Percentiles rank a stretch among this genome's conserved stretches.
Evolutionary conservation across 2,797 vertebrate species (phyloP).

Genomic region (Premnoplex brunnescens): DNA sequence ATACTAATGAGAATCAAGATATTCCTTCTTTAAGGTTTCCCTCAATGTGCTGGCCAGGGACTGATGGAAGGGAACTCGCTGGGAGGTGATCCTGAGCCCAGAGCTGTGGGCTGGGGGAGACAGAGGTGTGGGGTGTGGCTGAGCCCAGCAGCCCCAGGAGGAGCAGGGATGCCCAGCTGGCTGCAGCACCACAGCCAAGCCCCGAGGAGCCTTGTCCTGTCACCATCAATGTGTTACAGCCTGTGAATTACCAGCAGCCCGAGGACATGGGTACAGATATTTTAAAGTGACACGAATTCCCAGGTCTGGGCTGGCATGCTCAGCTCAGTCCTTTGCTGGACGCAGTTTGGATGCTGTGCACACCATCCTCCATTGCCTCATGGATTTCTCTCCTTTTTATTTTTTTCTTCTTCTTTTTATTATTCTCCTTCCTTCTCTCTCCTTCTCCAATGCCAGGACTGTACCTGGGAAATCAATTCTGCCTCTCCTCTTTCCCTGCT

Average conservation of each 20-base stretch:
- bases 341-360: neutral
- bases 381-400: neutral
- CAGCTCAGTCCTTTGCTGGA: neutral
- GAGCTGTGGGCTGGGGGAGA: too few relatives aligned
- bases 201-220: neutral
- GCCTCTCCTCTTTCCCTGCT: neutral
- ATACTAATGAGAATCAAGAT: neutral
- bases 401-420: neutral
- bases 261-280: neutral
- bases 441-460: neutral
- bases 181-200: neutral
- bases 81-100: accelerated
- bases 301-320: neutral
- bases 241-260: neutral
- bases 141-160: neutral
- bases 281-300: neutral
- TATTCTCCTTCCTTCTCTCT: neutral
- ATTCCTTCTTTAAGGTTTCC: neutral
- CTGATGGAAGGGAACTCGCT: neutral
- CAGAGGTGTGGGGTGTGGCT: accelerated
- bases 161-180: neutral
- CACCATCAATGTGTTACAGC: accelerated
- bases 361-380: neutral
- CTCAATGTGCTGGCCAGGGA: accelerated
- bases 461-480: neutral